phyloP scores from a whole-genome alignment of 2,888 invertebrate species.

The Drosophila algonquin region DNA sequence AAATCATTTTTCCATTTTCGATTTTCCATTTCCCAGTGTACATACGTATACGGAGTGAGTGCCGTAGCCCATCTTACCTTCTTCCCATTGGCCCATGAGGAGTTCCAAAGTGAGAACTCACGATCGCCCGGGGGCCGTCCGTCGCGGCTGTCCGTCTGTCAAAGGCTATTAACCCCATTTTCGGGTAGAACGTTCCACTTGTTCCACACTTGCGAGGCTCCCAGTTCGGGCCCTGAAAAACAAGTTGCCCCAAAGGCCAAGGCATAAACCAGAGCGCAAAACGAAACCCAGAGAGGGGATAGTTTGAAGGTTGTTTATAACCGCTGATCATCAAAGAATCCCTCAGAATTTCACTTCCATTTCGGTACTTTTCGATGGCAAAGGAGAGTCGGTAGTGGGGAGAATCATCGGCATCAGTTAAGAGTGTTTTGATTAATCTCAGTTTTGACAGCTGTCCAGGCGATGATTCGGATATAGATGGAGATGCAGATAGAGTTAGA shows the following conservation, averaged over 20 bases:
- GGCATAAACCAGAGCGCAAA: conserved; percentile 3
- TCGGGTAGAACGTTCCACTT: conserved; percentile 64
- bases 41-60: no score
- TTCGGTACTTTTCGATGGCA: background rate
- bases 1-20: conserved; percentile 69
- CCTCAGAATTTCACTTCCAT: conserved; percentile 29
- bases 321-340: conserved; percentile 24
- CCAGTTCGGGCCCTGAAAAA: conserved; percentile 21
- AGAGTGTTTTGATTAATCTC: conserved; percentile 76
- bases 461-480: conserved; percentile 10
- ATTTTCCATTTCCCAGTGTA: conserved; percentile 44
- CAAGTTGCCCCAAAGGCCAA: conserved; percentile 31
- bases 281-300: background rate
- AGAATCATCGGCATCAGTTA: conserved; percentile 48
- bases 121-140: conserved; percentile 67
- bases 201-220: conserved; percentile 49
- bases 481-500: conserved; percentile 13
- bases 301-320: background rate
- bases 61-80: no score
- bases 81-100: background rate
- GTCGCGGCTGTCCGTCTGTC: conserved; percentile 49
- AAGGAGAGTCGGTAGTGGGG: background rate
- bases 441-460: conserved; percentile 74
- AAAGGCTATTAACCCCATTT: conserved; percentile 74
- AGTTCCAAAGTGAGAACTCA: conserved; percentile 73